Evolutionary conservation across 2,113 vertebrate genomes (phyloP), one percentile per base, ranked within the genome.

Genomic region (Pithys albifrons): DNA sequence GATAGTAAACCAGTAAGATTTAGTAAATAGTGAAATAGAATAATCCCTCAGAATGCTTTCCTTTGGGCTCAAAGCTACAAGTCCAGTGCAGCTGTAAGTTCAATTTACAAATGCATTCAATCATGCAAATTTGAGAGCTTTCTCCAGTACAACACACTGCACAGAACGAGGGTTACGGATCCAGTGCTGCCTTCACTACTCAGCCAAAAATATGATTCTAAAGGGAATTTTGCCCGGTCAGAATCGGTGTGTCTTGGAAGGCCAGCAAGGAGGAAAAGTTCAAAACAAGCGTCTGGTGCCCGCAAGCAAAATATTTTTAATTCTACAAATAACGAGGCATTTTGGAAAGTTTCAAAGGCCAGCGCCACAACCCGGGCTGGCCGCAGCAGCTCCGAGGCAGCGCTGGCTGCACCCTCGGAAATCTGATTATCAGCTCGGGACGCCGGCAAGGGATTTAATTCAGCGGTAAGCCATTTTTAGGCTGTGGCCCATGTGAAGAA

Each of bases 281-380:
- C 24, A n/a, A 72, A 35, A 46, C 18, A 31, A 76, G 25, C 3
- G 4, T 8, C 65, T 25, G n/a, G 25, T 12, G 33, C 35, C 41
- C 55, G 15, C 2, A 25, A 5, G 9, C 14, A 66, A 85, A 70
- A 9, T 29, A 58, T 25, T 85, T 72, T 49, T 3, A 72, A 20
- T 17, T 69, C 80, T 87, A n/a, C 70, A 66, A 65, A 31, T 28
- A 92, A 19, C 3, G 8, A 85, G 25, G n/a, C 31, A 12, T 45
- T 85, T 35, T 7, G 43, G 28, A 61, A 72, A 71, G 39, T 33
- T 65, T 33, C 4, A 14, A 27, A 45, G 62, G 7, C 77, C 11
- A 10, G 35, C 2, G 5, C 13, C n/a, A 11, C 0, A 24, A 55
- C 4, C 0, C 4, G 33, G 51, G 23, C 51, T 10, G 27, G 16